Evolutionary conservation across 1,140 invertebrate species (phyloP), one percentile per base, ranked within the genome.

Genomic region (Calycopis cecrops): DNA sequence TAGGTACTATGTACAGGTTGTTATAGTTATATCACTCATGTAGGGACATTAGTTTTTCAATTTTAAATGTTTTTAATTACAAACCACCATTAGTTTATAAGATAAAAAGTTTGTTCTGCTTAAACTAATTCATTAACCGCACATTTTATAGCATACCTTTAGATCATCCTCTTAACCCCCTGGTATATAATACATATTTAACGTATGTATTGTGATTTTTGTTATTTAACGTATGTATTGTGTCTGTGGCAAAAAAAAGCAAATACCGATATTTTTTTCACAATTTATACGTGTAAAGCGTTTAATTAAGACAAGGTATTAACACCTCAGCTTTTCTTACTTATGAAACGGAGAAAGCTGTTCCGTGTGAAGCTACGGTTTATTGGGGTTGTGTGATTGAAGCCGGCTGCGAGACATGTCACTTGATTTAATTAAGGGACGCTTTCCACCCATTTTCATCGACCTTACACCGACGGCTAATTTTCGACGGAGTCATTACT

Each of bases 361-460:
- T 69, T 73, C 63, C 68, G 62, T 69, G 73, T 63, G 60, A 68
- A 60, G 62, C 73, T 65, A 58, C 69, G 71, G 70, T 81, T 83
- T 87, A 87, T 85, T 79, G 73, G 77, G 82, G 82, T 85, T 75
- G 75, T 78, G 79, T 84, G 84, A 85, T 87, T 84, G 82, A 85
- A 79, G 82, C 76, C 76, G 75, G 74, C 73, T 71, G 71, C 72
- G 77, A 80, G 79, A 83, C 81, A 65, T 77, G 83, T 85, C 84
- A 81, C 82, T 85, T 87, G 84, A 87, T 87, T 87, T 85, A 87
- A 87, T 87, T 87, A 87, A 87, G 79, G 77, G 71, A 73, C 71
- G 81, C 73, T 87, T 85, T 79, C 80, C 79, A 76, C 79, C 71
- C 72, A 71, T 79, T 79, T 44, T 65, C 74, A 72, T 65, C 71